phyloP scores from a whole-genome alignment of 2,113 vertebrate genomes.

The Turdus rufiventris region DNA sequence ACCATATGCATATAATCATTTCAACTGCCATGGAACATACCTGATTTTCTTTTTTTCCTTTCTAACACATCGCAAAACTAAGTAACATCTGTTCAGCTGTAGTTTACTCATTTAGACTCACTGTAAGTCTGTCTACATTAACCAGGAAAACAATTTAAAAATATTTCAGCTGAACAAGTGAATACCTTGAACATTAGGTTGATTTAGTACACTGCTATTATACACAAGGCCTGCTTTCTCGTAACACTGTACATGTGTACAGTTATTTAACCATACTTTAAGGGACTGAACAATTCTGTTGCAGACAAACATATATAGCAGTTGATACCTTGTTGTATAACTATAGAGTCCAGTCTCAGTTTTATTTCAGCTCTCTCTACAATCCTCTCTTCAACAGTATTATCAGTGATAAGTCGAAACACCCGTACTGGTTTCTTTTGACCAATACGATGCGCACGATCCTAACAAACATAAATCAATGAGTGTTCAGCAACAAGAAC shows the following conservation, averaged over 20 bases:
- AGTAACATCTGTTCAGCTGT: not conserved
- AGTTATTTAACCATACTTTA: not conserved
- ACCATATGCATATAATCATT: not conserved
- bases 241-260: not conserved
- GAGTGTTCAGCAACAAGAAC: constrained; percentile 53
- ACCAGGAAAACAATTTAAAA: not conserved
- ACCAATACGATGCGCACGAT: constrained; percentile 89
- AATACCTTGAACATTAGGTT: not conserved
- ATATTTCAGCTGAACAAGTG: not conserved
- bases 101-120: not conserved
- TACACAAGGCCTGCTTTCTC: not conserved
- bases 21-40: not conserved
- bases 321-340: constrained; percentile 88
- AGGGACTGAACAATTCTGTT: constrained; percentile 33
- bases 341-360: constrained; percentile 88
- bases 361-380: constrained; percentile 91
- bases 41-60: not conserved
- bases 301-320: constrained; percentile 38
- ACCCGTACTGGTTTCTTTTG: constrained; percentile 89
- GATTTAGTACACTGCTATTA: not conserved
- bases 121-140: not conserved
- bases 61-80: not conserved
- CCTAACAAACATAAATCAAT: constrained; percentile 73
- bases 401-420: constrained; percentile 89
- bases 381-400: constrained; percentile 90